phyloP scores from a whole-genome alignment of 2,797 vertebrate genomes.

The Naso thynnoides region DNA sequence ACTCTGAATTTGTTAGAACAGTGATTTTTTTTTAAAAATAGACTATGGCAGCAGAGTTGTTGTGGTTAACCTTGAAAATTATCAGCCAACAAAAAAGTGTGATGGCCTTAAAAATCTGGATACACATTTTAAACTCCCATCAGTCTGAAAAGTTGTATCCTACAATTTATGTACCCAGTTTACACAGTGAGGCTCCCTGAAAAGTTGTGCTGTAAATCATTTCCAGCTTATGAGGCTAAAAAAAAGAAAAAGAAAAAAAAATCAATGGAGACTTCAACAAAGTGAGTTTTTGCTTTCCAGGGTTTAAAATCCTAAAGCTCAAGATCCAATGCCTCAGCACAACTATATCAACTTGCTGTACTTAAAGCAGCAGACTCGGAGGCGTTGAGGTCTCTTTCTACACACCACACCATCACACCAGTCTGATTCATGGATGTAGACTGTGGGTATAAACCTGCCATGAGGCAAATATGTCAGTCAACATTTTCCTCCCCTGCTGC shows the following conservation, averaged over 20 bases:
- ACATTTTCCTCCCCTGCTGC: too few species aligned
- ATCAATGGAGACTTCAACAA: constrained; percentile 71
- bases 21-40: background rate
- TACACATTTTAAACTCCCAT: background rate
- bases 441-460: too few species aligned
- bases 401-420: too few species aligned
- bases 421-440: too few species aligned
- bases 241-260: constrained; percentile 19
- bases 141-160: background rate
- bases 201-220: constrained; percentile 67
- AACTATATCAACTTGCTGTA: constrained; percentile 57
- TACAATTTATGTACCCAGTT: background rate
- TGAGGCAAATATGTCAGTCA: too few species aligned
- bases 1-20: background rate
- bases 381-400: constrained; percentile 36
- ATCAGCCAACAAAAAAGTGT: background rate
- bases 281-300: constrained; percentile 66
- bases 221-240: constrained; percentile 65
- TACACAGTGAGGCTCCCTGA: background rate
- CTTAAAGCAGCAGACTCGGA: constrained; percentile 39
- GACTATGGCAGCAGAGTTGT: background rate
- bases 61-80: constrained; percentile 25
- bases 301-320: constrained; percentile 59
- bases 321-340: constrained; percentile 48
- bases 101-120: constrained; percentile 2